Evolutionary conservation across 2,888 invertebrate species (phyloP).

Genomic region (Metellina segmentata): DNA sequence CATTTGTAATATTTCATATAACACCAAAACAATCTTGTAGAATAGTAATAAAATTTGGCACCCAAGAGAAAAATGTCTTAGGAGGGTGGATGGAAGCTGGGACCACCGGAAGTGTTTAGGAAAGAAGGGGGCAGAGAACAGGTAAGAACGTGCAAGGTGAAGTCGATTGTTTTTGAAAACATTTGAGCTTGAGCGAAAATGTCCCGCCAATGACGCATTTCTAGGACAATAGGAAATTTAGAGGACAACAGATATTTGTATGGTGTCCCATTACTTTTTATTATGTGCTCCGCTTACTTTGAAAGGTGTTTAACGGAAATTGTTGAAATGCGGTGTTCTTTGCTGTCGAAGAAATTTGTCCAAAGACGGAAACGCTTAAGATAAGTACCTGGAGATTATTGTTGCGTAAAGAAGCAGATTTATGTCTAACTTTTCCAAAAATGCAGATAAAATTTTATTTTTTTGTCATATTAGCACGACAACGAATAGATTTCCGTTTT

Average conservation of each 20-base stretch:
- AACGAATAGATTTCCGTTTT: too few relatives aligned
- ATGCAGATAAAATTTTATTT: not conserved
- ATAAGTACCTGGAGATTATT: not conserved
- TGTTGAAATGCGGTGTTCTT: not conserved
- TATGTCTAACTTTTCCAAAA: not conserved
- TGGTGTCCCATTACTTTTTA: slow-evolving; percentile 9
- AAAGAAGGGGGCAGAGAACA: slow-evolving; percentile 4
- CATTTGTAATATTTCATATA: slow-evolving; percentile 21
- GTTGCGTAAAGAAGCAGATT: not conserved
- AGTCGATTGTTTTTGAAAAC: slow-evolving; percentile 47
- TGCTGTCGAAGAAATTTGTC: not conserved
- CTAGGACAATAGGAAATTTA: slow-evolving; percentile 26
- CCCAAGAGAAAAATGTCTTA: slow-evolving; percentile 14
- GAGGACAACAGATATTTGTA: not conserved
- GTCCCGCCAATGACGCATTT: slow-evolving; percentile 32
- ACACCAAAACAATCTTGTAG: slow-evolving; percentile 6
- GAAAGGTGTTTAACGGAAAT: slow-evolving; percentile 21
- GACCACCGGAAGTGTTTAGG: slow-evolving; percentile 38
- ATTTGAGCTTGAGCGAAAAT: slow-evolving; percentile 1
- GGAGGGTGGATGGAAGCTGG: not conserved
- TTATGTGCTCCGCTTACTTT: slow-evolving; percentile 34
- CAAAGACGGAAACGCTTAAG: not conserved
- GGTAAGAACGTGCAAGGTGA: slow-evolving; percentile 36
- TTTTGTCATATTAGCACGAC: too few relatives aligned
- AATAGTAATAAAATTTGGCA: slow-evolving; percentile 3